Conservation (phyloP, 2,888 invertebrate genomes). For the Archaeoteleia sp. region DNA sequence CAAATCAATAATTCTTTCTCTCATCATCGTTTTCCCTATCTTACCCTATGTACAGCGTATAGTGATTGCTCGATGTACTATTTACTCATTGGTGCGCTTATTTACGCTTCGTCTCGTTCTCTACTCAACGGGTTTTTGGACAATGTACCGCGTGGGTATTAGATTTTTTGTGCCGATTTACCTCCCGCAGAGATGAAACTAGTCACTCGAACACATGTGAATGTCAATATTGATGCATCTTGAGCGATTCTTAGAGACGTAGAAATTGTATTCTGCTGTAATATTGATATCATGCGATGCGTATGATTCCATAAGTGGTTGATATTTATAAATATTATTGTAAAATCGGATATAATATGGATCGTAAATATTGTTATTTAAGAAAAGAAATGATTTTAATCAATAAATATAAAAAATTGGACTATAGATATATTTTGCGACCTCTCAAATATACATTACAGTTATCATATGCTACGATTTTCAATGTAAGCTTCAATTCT, state of each 20-base stretch:
- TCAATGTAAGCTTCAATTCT: too few relatives aligned
- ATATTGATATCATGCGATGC: conserved; percentile 29
- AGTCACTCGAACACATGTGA: conserved; percentile 22
- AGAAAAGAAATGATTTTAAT: too few relatives aligned
- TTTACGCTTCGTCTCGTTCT: conserved; percentile 51
- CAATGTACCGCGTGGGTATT: conserved; percentile 43
- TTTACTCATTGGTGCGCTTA: conserved; percentile 43
- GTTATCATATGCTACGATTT: too few relatives aligned
- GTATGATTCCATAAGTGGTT: conserved; percentile 13
- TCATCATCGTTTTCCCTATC: too few relatives aligned
- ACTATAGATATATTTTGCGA: too few relatives aligned
- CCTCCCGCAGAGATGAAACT: conserved; percentile 45
- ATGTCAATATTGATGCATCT: conserved; percentile 49
- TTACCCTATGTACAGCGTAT: too few relatives aligned
- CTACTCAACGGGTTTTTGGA: conserved; percentile 40
- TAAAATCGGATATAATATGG: too few relatives aligned
- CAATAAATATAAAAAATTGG: too few relatives aligned
- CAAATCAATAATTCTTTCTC: too few relatives aligned
- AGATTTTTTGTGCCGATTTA: conserved; percentile 39
- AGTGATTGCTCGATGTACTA: conserved; percentile 21
- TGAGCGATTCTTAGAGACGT: conserved; percentile 31
- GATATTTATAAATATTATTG: too few relatives aligned
- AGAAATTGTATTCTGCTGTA: conserved; percentile 8
- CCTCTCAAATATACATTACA: too few relatives aligned
- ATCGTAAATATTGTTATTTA: too few relatives aligned